Percentiles rank a stretch among this genome's conserved stretches.
Evolutionary conservation across 2,888 invertebrate genomes (phyloP).

Genomic region (Mesochorus sp.): DNA sequence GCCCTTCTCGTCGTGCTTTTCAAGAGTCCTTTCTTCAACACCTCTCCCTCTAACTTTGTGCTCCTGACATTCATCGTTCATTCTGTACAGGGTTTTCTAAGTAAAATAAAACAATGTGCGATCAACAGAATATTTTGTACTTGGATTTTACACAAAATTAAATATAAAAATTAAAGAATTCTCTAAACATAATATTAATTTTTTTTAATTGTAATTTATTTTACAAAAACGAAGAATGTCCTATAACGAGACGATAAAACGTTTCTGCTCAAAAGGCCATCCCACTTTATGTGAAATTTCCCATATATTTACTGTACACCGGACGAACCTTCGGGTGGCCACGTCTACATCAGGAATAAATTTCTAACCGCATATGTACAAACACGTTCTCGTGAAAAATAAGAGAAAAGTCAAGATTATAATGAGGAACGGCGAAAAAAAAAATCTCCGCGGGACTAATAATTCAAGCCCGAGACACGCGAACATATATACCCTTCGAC

Average conservation of each 20-base stretch:
- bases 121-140: background rate
- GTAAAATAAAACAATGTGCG: background rate
- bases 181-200: background rate
- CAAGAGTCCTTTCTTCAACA: conserved; percentile 9
- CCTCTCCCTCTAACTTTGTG: background rate
- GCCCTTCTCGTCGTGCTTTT: conserved; percentile 71
- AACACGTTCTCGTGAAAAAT: background rate
- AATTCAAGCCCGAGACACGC: conserved; percentile 51
- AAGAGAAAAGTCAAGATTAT: conserved; percentile 24
- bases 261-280: background rate
- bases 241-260: too few species aligned
- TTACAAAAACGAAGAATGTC: too few species aligned
- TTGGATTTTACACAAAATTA: background rate
- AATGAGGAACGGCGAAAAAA: conserved; percentile 38
- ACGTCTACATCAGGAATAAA: conserved; percentile 39
- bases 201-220: background rate
- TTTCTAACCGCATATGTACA: conserved; percentile 34
- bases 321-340: conserved; percentile 48
- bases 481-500: conserved; percentile 42
- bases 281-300: background rate
- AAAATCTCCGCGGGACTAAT: conserved; percentile 24
- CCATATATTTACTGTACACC: conserved; percentile 5
- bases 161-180: background rate
- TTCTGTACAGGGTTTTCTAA: background rate
- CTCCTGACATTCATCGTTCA: background rate